These are phyloP conservation scores for Syngnathus typhle DNA, from an alignment of 2,113 vertebrate species.

Conservation along the genomic window DNA sequence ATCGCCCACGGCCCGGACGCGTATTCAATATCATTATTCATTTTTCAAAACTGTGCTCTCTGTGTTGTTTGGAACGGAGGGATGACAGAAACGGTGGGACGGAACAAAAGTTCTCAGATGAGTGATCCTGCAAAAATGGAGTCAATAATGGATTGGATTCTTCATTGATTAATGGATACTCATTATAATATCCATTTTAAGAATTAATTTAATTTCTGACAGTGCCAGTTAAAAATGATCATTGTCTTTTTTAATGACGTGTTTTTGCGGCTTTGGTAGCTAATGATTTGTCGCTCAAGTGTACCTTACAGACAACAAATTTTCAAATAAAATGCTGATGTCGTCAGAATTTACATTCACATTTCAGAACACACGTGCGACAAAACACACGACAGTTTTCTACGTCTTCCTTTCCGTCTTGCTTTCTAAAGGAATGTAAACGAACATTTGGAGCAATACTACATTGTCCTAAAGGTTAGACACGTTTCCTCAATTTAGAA, in stretches of 20 bases:
- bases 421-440: too few relatives aligned
- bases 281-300: not conserved
- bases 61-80: conserved; percentile 8
- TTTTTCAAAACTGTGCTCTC: conserved; percentile 22
- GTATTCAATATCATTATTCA: conserved; percentile 29
- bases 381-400: not conserved
- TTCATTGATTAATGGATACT: too few relatives aligned
- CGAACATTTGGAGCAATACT: too few relatives aligned
- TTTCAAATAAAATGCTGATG: not conserved
- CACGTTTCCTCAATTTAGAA: too few relatives aligned
- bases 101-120: conserved; percentile 9
- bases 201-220: too few relatives aligned
- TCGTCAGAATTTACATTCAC: not conserved
- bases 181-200: too few relatives aligned
- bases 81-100: not conserved
- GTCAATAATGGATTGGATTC: conserved; percentile 10
- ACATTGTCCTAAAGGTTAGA: too few relatives aligned
- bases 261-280: not conserved
- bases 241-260: too few relatives aligned
- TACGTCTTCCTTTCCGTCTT: too few relatives aligned
- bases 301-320: not conserved
- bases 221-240: too few relatives aligned
- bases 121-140: conserved; percentile 18
- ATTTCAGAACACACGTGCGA: not conserved
- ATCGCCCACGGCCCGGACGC: conserved; percentile 21